Percentiles rank a stretch among this genome's conserved stretches.
These are phyloP conservation scores for Cardiocondyla obscurior DNA, from an alignment of 1,140 invertebrate genomes.

Conservation along the genomic window DNA sequence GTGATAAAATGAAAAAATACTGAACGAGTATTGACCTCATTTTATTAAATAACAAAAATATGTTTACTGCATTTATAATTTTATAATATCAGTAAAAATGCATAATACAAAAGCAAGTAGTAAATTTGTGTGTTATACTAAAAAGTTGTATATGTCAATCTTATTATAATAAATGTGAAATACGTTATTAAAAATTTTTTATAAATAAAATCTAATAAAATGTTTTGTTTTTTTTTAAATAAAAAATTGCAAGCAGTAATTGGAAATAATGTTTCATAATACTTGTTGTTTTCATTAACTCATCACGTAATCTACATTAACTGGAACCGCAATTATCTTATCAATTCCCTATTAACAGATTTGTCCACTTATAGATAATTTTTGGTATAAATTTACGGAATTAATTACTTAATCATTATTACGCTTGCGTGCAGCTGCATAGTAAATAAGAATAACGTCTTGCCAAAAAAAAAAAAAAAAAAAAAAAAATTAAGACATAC, in stretches of 20 bases:
- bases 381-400: too few species aligned
- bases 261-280: too few species aligned
- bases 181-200: background rate
- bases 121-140: background rate
- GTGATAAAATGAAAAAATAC: background rate
- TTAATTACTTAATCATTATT: too few species aligned
- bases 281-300: too few species aligned
- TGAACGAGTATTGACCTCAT: background rate
- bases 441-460: too few species aligned
- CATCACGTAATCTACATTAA: too few species aligned
- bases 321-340: too few species aligned
- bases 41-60: background rate
- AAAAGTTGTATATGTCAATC: background rate
- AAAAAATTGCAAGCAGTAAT: background rate
- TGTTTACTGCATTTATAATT: background rate
- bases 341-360: too few species aligned
- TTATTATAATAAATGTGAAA: background rate
- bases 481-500: too few species aligned
- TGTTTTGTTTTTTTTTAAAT: background rate
- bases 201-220: background rate
- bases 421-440: too few species aligned
- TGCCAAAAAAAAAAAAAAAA: too few species aligned
- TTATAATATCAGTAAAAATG: background rate
- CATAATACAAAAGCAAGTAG: background rate
- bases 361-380: too few species aligned